Evolutionary conservation across 2,113 vertebrate species (phyloP).

Genomic region (Passer montanus): DNA sequence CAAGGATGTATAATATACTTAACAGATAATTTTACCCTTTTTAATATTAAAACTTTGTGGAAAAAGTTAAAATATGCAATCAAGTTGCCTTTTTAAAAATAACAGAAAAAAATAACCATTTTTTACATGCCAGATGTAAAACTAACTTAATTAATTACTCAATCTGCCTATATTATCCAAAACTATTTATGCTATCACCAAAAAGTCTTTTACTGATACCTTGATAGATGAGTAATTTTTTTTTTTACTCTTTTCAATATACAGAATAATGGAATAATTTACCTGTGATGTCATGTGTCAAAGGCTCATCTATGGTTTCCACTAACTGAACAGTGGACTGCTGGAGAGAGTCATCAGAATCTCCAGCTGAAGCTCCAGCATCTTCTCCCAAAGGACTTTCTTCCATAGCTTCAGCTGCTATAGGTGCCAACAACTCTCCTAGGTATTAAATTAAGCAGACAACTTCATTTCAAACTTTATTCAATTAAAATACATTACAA

Average conservation of each 20-base stretch:
- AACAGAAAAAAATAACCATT: background rate
- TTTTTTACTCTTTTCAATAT: background rate
- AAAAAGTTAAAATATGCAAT: background rate
- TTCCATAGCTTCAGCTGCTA: slow-evolving; percentile 88
- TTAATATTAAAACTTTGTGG: background rate
- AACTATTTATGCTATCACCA: background rate
- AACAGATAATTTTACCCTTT: slow-evolving; percentile 57
- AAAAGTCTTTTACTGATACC: background rate
- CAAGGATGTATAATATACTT: background rate
- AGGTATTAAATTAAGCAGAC: background rate
- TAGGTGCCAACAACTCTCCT: slow-evolving; percentile 92
- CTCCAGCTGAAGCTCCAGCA: slow-evolving; percentile 82
- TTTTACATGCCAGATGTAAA: background rate
- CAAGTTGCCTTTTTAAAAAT: background rate
- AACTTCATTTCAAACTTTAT: background rate
- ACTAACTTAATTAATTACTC: background rate
- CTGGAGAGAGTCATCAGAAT: slow-evolving; percentile 89
- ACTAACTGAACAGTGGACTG: slow-evolving; percentile 87
- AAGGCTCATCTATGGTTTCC: slow-evolving; percentile 92
- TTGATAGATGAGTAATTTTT: background rate
- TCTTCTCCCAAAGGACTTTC: slow-evolving; percentile 88
- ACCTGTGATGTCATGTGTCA: slow-evolving; percentile 95
- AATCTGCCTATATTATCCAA: background rate
- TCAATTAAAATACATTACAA: background rate
- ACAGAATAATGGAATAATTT: slow-evolving; percentile 49